Percentiles rank a stretch among this genome's conserved stretches.
Conservation (phyloP, 2,113 vertebrate species). For the Barnardius zonarius region DNA sequence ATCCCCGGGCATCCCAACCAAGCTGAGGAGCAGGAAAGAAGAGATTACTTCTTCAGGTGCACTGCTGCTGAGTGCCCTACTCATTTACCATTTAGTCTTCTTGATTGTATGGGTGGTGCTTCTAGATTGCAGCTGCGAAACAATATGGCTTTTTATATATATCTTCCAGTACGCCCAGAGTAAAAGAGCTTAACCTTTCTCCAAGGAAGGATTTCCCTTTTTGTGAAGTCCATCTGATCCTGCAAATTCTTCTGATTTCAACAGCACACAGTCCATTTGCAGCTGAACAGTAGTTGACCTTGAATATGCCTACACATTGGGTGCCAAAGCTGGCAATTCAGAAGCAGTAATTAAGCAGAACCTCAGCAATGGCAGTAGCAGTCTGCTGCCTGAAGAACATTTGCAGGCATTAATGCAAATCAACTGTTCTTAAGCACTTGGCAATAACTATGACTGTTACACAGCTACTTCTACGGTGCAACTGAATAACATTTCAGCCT, state of each 20-base stretch:
- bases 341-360: background rate
- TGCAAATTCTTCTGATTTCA: background rate
- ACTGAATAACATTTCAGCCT: background rate
- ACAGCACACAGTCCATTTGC: background rate
- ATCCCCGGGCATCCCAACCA: background rate
- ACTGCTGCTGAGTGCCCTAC: background rate
- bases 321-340: background rate
- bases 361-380: background rate
- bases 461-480: background rate
- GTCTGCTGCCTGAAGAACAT: background rate
- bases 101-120: background rate
- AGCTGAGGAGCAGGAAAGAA: background rate
- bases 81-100: background rate
- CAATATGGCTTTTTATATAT: background rate
- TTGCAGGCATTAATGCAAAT: background rate
- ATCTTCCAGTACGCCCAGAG: background rate
- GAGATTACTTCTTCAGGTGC: background rate
- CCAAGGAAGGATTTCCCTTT: background rate
- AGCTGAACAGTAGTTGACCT: background rate
- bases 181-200: background rate
- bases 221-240: background rate
- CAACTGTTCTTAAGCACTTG: background rate
- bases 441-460: background rate
- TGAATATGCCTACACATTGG: background rate
- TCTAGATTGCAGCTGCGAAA: background rate